Percentiles rank a stretch among this genome's conserved stretches.
Conservation (phyloP, 2,113 vertebrate species). For the Neolamprologus longior region DNA sequence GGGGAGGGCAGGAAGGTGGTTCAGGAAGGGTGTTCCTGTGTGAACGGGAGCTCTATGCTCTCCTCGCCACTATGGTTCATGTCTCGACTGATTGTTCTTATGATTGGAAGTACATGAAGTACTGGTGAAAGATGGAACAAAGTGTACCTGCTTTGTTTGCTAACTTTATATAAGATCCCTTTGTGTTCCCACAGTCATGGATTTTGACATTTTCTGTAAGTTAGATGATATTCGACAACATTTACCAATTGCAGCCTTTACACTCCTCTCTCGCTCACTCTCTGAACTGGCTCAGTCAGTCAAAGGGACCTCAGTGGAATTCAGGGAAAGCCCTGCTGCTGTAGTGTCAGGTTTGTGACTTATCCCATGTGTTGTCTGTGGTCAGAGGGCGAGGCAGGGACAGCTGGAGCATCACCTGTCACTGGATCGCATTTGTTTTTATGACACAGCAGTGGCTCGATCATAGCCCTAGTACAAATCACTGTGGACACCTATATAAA, state of each 20-base stretch:
- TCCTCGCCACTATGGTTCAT: slow-evolving; percentile 5
- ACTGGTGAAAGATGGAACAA: neutral
- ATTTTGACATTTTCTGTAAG: neutral
- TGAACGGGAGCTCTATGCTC: slow-evolving; percentile 45
- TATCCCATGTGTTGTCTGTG: slow-evolving; percentile 52
- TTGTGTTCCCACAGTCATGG: neutral
- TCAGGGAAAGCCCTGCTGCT: slow-evolving; percentile 4
- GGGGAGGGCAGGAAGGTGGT: slow-evolving; percentile 40
- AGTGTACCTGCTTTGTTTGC: neutral
- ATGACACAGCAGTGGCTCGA: slow-evolving; percentile 8
- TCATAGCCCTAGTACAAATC: neutral
- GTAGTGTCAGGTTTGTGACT: slow-evolving; percentile 7
- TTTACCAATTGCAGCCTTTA: neutral
- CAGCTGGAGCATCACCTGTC: slow-evolving; percentile 67
- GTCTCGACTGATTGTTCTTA: neutral
- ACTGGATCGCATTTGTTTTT: slow-evolving; percentile 35
- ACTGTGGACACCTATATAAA: neutral
- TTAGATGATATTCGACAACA: neutral
- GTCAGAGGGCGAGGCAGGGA: slow-evolving; percentile 17
- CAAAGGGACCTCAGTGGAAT: neutral
- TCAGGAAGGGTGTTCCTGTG: slow-evolving; percentile 63
- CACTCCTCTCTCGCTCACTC: neutral
- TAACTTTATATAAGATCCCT: neutral
- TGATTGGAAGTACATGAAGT: neutral
- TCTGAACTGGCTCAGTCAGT: neutral